phyloP scores from a whole-genome alignment of 2,888 invertebrate genomes.

The Amiota mariae region DNA sequence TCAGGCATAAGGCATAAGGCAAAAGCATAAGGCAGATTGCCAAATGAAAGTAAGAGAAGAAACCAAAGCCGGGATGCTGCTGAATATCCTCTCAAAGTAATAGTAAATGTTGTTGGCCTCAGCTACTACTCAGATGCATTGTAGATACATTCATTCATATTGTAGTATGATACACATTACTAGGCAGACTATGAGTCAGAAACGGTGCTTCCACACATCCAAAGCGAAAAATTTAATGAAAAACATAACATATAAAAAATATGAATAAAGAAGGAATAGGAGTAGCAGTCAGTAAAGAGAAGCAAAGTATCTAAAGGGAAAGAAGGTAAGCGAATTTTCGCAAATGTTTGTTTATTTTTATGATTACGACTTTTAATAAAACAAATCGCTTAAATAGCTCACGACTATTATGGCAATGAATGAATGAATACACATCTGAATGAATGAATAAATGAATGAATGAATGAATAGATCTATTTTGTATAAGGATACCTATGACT shows the following conservation, averaged over 20 bases:
- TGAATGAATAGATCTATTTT: too few relatives aligned
- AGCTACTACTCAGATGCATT: not conserved
- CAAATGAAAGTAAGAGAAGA: not conserved
- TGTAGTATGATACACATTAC: too few relatives aligned
- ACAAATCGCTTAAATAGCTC: conserved; percentile 62
- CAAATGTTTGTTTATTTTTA: conserved; percentile 46
- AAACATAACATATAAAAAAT: not conserved
- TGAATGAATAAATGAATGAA: too few relatives aligned
- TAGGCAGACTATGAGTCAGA: not conserved
- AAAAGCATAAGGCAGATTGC: not conserved
- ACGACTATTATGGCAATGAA: conserved; percentile 16
- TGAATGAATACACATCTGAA: too few relatives aligned
- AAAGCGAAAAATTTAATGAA: not conserved
- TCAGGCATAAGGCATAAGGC: conserved; percentile 15
- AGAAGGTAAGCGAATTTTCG: conserved; percentile 36
- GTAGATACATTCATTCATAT: too few relatives aligned
- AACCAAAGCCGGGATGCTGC: not conserved
- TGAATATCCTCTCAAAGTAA: conserved; percentile 22
- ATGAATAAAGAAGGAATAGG: not conserved
- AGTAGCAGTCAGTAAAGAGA: conserved; percentile 3
- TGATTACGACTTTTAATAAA: conserved; percentile 39
- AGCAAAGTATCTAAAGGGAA: not conserved
- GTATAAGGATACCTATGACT: conserved; percentile 21
- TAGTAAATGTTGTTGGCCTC: conserved; percentile 1
- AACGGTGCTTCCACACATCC: not conserved